Conservation (phyloP, 2,888 invertebrate genomes). For the Cantharis rustica region DNA sequence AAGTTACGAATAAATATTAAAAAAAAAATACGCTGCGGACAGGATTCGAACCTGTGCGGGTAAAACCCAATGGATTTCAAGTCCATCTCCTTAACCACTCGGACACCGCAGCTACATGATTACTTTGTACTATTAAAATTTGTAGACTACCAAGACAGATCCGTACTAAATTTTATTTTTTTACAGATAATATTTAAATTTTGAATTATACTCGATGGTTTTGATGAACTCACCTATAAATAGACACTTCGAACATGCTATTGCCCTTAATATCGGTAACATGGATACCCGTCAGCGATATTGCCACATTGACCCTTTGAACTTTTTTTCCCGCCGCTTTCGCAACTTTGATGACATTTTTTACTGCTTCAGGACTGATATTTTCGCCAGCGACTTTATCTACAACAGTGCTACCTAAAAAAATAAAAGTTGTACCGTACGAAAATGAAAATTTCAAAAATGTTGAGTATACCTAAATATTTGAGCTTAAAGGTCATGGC, state of each 20-base stretch:
- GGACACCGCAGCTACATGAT: conserved; percentile 69
- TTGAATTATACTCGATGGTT: too few species aligned
- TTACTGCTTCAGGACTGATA: conserved; percentile 81
- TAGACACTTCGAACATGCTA: conserved; percentile 77
- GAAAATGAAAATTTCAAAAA: neutral
- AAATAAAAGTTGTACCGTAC: neutral
- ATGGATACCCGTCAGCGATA: conserved; percentile 77
- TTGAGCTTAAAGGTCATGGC: conserved; percentile 66
- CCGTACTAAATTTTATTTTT: neutral
- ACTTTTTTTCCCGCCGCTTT: conserved; percentile 65
- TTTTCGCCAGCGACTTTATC: conserved; percentile 76
- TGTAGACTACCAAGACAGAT: neutral
- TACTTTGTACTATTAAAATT: neutral
- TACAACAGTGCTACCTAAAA: conserved; percentile 68
- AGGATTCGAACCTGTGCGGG: conserved; percentile 86
- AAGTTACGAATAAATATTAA: conserved; percentile 13
- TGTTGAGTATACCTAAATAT: conserved; percentile 63
- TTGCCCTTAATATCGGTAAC: conserved; percentile 75
- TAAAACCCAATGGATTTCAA: conserved; percentile 80
- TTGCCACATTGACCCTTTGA: conserved; percentile 70
- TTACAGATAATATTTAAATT: neutral
- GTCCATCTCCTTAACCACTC: conserved; percentile 87
- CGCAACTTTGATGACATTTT: conserved; percentile 72
- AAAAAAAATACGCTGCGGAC: conserved; percentile 68
- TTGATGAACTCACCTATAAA: conserved; percentile 70